Evolutionary conservation across 2,113 vertebrate genomes (phyloP), one percentile per base, ranked within the genome.

Genomic region (Agapornis roseicollis): DNA sequence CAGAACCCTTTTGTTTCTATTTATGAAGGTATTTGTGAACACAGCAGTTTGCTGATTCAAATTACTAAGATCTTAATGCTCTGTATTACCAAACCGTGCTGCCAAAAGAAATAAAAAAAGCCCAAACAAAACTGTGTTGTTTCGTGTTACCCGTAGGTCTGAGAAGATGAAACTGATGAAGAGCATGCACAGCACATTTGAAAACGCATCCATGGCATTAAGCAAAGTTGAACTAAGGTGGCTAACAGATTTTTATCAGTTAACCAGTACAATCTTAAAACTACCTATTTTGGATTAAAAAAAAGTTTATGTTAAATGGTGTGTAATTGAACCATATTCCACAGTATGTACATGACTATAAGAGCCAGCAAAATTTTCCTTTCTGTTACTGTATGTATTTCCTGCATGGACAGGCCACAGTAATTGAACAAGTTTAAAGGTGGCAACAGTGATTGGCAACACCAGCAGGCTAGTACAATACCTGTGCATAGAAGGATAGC

Each of bases 311-410:
- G 10, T 33, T 33, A 24, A 47, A 46, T n/a, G 28, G 16, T 0
- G 0, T 25, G 7, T 17, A 37, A 50, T 46, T 11, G 22, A 85
- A 39, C 42, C 6, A 6, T 22, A 24, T 19, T 37, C 24, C 1
- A 1, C 22, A 15, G 14, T 23, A 41, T 0, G 2, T 71, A 23
- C 7, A 1, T 37, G n/a, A 5, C 14, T 1, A 0, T 49, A 49
- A 18, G 28, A 55, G 8, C 5, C 2, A 42, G 27, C 39, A 60
- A 49, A n/a, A 70, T 69, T 63, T 58, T 15, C n/a, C n/a, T 27
- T n/a, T 82, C 17, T 3, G 0, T 50, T 46, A 5, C 9, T 24
- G 14, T 25, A 6, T 2, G 0, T 28, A 12, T 9, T 74, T 50
- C 27, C 20, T 73, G 39, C 23, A 10, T 0, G 4, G 44, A 27